Evolutionary conservation across 2,113 vertebrate genomes (phyloP).

Genomic region (Dinomys branickii): DNA sequence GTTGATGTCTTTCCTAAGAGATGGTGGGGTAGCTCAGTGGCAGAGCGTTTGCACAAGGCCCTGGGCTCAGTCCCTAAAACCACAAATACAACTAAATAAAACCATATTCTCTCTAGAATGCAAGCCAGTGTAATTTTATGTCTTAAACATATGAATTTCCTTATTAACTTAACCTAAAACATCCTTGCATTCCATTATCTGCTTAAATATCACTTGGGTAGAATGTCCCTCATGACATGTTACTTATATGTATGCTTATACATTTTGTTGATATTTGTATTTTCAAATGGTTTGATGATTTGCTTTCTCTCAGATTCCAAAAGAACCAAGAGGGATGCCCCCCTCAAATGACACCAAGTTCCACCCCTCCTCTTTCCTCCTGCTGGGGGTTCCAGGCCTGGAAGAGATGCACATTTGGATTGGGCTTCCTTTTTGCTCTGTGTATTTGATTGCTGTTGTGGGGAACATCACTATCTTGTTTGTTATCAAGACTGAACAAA

Average conservation of each 20-base stretch:
- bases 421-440: constrained; percentile 59
- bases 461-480: constrained; percentile 71
- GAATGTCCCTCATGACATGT: neutral
- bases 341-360: constrained; percentile 43
- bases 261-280: neutral
- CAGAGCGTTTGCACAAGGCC: neutral
- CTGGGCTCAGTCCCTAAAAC: neutral
- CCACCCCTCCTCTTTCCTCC: constrained; percentile 46
- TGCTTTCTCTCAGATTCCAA: constrained; percentile 23
- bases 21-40: neutral
- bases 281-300: neutral
- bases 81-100: neutral
- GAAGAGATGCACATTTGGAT: constrained; percentile 69
- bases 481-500: constrained; percentile 63
- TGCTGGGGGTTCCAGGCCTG: constrained; percentile 74
- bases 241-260: neutral
- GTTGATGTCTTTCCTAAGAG: too few species aligned
- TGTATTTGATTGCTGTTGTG: constrained; percentile 70
- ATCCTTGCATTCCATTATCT: neutral
- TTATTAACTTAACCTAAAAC: neutral
- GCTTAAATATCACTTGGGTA: neutral
- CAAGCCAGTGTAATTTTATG: neutral
- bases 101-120: neutral
- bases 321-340: neutral
- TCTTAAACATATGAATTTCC: neutral